Conservation (phyloP, 92 coral and sea anemone genomes). For the Virgularia gustaviana region DNA sequence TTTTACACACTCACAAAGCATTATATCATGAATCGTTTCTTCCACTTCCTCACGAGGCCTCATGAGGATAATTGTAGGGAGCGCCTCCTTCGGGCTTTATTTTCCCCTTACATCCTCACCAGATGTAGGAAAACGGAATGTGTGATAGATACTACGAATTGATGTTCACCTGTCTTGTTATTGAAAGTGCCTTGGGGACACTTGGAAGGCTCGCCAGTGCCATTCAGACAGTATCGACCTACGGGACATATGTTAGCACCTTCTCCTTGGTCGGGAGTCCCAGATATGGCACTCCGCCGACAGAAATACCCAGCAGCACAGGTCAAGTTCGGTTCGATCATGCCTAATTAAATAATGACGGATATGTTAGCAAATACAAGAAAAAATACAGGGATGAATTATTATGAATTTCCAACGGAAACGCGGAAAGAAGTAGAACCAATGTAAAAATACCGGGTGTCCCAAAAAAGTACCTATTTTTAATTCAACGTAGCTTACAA, state of each 20-base stretch:
- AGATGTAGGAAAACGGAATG: background rate
- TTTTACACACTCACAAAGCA: too few relatives aligned
- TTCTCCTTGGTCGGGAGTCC: conserved; percentile 80
- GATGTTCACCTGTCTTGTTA: conserved; percentile 91
- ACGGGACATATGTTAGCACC: conserved; percentile 92
- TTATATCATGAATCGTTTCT: too few relatives aligned
- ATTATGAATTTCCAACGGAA: background rate
- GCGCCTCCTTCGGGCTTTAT: too few relatives aligned
- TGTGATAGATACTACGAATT: background rate
- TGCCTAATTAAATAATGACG: conserved; percentile 49
- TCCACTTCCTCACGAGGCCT: too few relatives aligned
- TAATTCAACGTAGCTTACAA: too few relatives aligned
- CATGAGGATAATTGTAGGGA: too few relatives aligned
- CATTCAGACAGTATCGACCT: conserved; percentile 85
- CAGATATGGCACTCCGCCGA: conserved; percentile 69
- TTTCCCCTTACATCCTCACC: too few relatives aligned
- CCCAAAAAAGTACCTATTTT: too few relatives aligned
- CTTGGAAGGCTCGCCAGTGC: conserved; percentile 83
- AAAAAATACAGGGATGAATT: background rate
- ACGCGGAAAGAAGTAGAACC: background rate
- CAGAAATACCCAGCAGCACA: conserved; percentile 92
- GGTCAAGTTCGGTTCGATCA: conserved; percentile 61
- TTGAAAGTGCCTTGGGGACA: conserved; percentile 88
- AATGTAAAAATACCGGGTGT: background rate
- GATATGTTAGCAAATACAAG: background rate